These are phyloP conservation scores for Mylabris phalerata DNA, from an alignment of 1,140 invertebrate species.

Conservation along the genomic window DNA sequence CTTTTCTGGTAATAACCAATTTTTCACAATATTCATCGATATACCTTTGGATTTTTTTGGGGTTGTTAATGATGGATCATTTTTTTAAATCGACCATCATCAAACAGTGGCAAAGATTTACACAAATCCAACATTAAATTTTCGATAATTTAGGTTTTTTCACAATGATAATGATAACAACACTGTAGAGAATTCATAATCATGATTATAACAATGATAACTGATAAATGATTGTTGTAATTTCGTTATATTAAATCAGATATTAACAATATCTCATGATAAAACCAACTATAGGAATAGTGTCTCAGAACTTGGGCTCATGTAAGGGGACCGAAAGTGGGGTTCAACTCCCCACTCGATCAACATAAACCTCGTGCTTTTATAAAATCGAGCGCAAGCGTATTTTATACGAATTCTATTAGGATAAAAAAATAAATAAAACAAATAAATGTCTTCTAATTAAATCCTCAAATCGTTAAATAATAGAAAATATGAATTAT, in stretches of 20 bases:
- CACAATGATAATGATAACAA: no score
- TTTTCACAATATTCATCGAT: conserved; percentile 55
- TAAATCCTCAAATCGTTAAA: no score
- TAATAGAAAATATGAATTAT: no score
- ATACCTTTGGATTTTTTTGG: conserved; percentile 38
- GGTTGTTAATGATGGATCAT: conserved; percentile 29
- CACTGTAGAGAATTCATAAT: no score
- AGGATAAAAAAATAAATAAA: no score
- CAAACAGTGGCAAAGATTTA: neutral
- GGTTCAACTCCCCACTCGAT: conserved; percentile 5
- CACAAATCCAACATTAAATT: no score
- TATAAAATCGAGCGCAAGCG: conserved; percentile 3
- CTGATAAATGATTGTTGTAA: no score
- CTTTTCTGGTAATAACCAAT: conserved; percentile 60
- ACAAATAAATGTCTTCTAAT: no score
- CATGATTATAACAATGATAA: no score
- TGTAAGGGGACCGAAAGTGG: neutral
- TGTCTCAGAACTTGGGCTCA: neutral
- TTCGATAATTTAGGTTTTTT: no score
- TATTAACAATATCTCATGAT: neutral
- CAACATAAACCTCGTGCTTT: conserved; percentile 8
- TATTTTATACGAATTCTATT: neutral
- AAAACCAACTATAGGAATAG: neutral
- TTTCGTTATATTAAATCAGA: no score
- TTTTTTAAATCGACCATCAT: conserved; percentile 39